Evolutionary conservation across 30 jellyfish, hydroid and myxozoan species (phyloP).

Genomic region (Hydra vulgaris): DNA sequence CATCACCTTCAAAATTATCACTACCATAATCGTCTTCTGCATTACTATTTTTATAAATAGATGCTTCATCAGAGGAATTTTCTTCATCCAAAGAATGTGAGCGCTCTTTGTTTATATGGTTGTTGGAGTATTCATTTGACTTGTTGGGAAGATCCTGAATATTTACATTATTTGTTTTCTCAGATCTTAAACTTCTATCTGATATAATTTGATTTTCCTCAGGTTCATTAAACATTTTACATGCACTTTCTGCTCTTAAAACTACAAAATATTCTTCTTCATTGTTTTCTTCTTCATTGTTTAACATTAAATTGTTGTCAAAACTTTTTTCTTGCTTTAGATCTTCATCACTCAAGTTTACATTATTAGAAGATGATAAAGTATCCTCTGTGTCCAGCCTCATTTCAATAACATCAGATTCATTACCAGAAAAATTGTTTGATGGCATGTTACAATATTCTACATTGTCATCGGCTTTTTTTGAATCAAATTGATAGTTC

Average conservation of each 20-base stretch:
- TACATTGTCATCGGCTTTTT: not conserved
- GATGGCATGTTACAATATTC: not conserved
- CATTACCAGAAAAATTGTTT: not conserved
- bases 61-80: slow-evolving; percentile 3
- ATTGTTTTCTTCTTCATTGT: not conserved
- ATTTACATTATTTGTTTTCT: not conserved
- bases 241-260: not conserved
- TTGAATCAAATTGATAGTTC: not conserved
- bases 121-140: too few relatives aligned
- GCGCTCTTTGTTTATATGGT: not conserved
- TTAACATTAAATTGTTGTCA: not conserved
- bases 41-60: not conserved
- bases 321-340: not conserved
- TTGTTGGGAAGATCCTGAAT: too few relatives aligned
- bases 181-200: not conserved
- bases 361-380: not conserved
- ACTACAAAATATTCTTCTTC: not conserved
- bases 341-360: not conserved
- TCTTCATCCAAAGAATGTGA: not conserved
- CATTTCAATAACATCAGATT: not conserved
- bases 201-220: not conserved
- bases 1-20: slow-evolving; percentile 11
- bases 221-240: not conserved
- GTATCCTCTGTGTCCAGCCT: not conserved
- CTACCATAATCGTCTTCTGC: slow-evolving; percentile 6